Percentiles rank a stretch among this genome's conserved stretches.
These are phyloP conservation scores for Erannis defoliaria DNA, from an alignment of 2,888 invertebrate species.

Conservation along the genomic window DNA sequence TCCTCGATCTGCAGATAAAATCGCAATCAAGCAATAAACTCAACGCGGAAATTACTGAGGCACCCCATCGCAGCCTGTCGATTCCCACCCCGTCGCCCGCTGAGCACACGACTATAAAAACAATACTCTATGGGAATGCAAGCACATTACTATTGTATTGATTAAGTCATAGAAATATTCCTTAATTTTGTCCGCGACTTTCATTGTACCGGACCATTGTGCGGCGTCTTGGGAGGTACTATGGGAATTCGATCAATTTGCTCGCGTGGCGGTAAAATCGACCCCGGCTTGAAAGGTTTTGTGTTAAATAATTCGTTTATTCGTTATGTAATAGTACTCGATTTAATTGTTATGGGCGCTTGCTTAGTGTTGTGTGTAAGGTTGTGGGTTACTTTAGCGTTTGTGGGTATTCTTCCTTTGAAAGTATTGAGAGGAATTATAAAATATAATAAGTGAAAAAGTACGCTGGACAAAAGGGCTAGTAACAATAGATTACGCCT, in stretches of 20 bases:
- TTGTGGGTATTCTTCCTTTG: slow-evolving; percentile 25
- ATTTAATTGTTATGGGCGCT: slow-evolving; percentile 76
- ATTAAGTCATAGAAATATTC: slow-evolving; percentile 82
- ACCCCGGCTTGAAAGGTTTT: slow-evolving; percentile 74
- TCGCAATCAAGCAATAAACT: slow-evolving; percentile 80
- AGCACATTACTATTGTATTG: slow-evolving; percentile 79
- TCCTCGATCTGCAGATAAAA: slow-evolving; percentile 81
- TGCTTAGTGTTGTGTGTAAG: slow-evolving; percentile 50
- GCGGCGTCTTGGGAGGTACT: slow-evolving; percentile 74
- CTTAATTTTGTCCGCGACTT: slow-evolving; percentile 67
- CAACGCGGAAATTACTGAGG: slow-evolving; percentile 68
- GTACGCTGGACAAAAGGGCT: slow-evolving; percentile 11
- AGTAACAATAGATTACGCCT: too few species aligned
- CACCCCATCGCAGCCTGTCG: slow-evolving; percentile 70
- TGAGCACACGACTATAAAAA: slow-evolving; percentile 71
- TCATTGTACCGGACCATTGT: slow-evolving; percentile 68
- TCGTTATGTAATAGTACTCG: slow-evolving; percentile 62
- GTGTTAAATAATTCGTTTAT: slow-evolving; percentile 76
- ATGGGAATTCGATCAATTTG: slow-evolving; percentile 84
- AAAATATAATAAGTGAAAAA: not conserved
- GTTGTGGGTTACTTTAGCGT: slow-evolving; percentile 31
- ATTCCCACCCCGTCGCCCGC: slow-evolving; percentile 75
- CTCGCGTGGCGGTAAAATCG: slow-evolving; percentile 75
- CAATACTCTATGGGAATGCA: slow-evolving; percentile 81
- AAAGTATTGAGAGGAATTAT: slow-evolving; percentile 19